Evolutionary conservation across 2,888 invertebrate genomes (phyloP).

Genomic region (Drosophila stalkeri): DNA sequence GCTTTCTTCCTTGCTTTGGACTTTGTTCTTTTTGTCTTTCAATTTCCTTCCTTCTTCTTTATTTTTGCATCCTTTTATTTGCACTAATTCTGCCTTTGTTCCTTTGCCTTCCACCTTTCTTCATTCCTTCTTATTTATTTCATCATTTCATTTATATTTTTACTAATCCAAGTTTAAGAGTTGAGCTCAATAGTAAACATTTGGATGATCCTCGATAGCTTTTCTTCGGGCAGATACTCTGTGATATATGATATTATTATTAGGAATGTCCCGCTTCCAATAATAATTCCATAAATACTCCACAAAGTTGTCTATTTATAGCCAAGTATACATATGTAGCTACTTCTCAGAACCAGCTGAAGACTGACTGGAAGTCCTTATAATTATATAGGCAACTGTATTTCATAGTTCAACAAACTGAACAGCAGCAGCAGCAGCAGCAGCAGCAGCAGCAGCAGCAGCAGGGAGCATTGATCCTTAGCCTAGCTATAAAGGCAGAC

Average conservation of each 20-base stretch:
- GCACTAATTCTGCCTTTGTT: too few species aligned
- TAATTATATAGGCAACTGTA: slow-evolving; percentile 35
- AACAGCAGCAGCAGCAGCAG: too few species aligned
- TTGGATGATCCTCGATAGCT: background rate
- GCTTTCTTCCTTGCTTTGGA: background rate
- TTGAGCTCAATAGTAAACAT: background rate
- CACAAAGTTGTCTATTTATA: background rate
- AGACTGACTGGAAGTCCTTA: slow-evolving; percentile 3
- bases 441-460: slow-evolving; percentile 20
- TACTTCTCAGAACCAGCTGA: background rate
- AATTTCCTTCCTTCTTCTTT: background rate
- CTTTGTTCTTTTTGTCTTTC: background rate
- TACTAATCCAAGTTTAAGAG: background rate
- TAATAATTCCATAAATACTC: background rate
- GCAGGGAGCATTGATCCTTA: slow-evolving; percentile 70
- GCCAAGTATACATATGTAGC: background rate
- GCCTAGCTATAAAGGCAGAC: slow-evolving; percentile 49
- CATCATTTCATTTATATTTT: background rate
- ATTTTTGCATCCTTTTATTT: background rate
- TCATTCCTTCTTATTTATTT: background rate
- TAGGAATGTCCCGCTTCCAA: background rate
- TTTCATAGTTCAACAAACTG: slow-evolving; percentile 76
- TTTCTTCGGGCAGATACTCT: background rate
- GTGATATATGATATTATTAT: background rate
- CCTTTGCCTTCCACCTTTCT: background rate